Conservation (phyloP, 1,140 invertebrate species). For the Pectinophora gossypiella region DNA sequence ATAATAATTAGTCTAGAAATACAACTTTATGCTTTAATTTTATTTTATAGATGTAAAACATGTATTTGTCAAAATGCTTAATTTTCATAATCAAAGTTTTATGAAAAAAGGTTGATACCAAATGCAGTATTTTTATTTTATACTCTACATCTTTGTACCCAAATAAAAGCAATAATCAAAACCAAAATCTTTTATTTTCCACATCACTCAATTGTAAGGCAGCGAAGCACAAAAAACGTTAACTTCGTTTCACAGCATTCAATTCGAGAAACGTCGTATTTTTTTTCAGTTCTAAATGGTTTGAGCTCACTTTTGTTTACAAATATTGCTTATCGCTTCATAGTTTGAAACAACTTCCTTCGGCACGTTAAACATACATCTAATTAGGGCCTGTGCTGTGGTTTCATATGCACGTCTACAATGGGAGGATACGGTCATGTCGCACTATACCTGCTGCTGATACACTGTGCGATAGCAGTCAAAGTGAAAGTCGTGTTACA, state of each 20-base stretch:
- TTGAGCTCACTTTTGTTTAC: slow-evolving; percentile 21
- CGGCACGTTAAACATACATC: slow-evolving; percentile 10
- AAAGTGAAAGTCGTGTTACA: slow-evolving; percentile 65
- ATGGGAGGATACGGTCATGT: slow-evolving; percentile 24
- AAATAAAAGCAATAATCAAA: slow-evolving; percentile 71
- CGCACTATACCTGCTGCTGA: slow-evolving; percentile 20
- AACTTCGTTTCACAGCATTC: no score
- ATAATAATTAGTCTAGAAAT: slow-evolving; percentile 62
- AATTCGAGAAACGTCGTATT: background rate
- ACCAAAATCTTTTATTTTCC: slow-evolving; percentile 22
- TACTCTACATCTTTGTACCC: slow-evolving; percentile 73
- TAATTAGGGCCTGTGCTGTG: no score
- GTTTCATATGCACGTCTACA: slow-evolving; percentile 4
- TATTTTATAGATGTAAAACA: slow-evolving; percentile 66
- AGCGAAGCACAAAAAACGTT: no score
- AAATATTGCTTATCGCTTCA: slow-evolving; percentile 42
- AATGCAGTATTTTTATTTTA: slow-evolving; percentile 75
- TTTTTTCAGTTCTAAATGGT: background rate
- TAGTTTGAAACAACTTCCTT: slow-evolving; percentile 37
- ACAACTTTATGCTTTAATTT: slow-evolving; percentile 68
- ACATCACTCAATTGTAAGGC: no score
- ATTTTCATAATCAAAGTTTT: slow-evolving; percentile 72
- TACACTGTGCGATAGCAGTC: slow-evolving; percentile 32
- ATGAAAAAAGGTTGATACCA: slow-evolving; percentile 67
- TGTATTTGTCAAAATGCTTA: slow-evolving; percentile 70